Evolutionary conservation across 2,888 invertebrate genomes (phyloP).

Genomic region (Zonitis immaculata): DNA sequence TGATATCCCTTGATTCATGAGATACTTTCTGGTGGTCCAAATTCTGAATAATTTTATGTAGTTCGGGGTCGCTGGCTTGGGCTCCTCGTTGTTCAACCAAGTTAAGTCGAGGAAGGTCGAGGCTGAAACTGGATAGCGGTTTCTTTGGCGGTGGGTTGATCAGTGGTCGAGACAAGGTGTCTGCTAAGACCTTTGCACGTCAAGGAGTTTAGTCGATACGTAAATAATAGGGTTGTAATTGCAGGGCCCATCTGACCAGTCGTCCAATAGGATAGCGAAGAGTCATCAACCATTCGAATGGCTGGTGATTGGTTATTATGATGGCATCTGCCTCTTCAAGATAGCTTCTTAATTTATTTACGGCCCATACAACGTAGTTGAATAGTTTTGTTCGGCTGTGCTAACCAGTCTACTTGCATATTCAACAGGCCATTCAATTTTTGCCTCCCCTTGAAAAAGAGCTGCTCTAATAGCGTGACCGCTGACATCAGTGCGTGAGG

Average conservation of each 20-base stretch:
- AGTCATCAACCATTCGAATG: constrained; percentile 47
- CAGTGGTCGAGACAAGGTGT: constrained; percentile 37
- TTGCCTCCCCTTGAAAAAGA: constrained; percentile 25
- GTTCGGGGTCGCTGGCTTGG: constrained; percentile 24
- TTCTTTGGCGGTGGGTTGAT: not conserved
- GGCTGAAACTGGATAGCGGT: constrained; percentile 3
- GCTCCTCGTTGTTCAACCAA: constrained; percentile 15
- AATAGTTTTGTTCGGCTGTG: constrained; percentile 28
- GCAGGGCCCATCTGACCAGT: constrained; percentile 47
- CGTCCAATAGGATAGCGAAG: constrained; percentile 44
- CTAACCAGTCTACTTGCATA: constrained; percentile 31
- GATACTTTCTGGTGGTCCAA: constrained; percentile 24
- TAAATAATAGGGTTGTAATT: constrained; percentile 42
- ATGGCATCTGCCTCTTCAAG: constrained; percentile 39
- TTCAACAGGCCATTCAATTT: constrained; percentile 25
- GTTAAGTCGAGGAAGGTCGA: constrained; percentile 16
- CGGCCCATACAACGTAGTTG: constrained; percentile 33
- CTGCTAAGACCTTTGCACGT: constrained; percentile 40
- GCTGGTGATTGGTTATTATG: constrained; percentile 47
- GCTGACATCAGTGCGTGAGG: constrained; percentile 30
- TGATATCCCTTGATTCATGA: constrained; percentile 23
- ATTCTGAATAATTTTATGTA: constrained; percentile 25
- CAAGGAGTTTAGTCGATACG: constrained; percentile 43
- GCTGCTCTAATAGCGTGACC: constrained; percentile 24
- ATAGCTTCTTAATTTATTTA: constrained; percentile 44